These are phyloP conservation scores for Hepsetus odoe DNA, from an alignment of 2,113 vertebrate species.

Conservation along the genomic window DNA sequence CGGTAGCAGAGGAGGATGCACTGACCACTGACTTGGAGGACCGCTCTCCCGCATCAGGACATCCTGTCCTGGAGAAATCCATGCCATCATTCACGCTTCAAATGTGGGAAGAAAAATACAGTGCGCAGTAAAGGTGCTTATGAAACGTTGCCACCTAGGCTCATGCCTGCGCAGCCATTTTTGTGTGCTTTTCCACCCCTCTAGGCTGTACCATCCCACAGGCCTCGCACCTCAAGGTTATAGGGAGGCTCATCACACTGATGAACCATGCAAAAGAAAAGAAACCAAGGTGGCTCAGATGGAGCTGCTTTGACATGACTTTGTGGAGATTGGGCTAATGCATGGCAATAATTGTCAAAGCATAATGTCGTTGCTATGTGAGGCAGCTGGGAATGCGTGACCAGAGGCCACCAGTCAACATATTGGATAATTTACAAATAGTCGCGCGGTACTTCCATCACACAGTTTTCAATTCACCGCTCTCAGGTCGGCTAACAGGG, in stretches of 20 bases:
- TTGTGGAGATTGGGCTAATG: background rate
- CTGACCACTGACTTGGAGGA: background rate
- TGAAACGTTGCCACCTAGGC: background rate
- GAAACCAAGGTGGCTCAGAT: background rate
- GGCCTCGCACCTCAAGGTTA: background rate
- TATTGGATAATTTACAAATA: conserved; percentile 18
- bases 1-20: conserved; percentile 46
- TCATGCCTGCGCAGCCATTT: background rate
- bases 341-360: conserved; percentile 25
- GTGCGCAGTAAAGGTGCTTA: conserved; percentile 6
- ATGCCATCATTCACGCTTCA: background rate
- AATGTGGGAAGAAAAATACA: background rate
- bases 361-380: conserved; percentile 58
- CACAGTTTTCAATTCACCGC: background rate
- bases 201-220: background rate
- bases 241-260: background rate
- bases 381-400: conserved; percentile 61
- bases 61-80: background rate
- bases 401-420: conserved; percentile 28
- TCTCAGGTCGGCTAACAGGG: background rate
- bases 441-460: background rate
- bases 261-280: background rate
- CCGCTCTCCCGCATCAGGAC: background rate
- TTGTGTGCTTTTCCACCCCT: background rate
- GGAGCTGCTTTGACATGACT: background rate